Conservation (phyloP, 2,113 vertebrate genomes). For the Sylvia atricapilla region DNA sequence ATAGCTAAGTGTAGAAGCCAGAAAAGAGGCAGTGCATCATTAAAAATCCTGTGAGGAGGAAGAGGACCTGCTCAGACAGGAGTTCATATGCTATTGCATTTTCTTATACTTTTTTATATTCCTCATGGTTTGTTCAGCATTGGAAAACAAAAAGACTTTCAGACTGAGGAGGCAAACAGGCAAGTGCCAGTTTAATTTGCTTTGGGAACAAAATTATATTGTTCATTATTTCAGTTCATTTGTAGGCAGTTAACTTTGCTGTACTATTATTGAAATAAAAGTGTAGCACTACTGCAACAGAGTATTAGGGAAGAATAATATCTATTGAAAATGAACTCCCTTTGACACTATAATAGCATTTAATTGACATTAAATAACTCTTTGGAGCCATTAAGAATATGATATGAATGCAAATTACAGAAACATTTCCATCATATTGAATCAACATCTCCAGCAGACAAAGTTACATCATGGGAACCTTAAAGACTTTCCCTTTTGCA, state of each 20-base stretch:
- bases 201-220: background rate
- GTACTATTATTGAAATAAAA: background rate
- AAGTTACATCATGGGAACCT: background rate
- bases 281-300: constrained; percentile 19
- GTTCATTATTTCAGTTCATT: constrained; percentile 31
- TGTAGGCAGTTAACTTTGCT: constrained; percentile 28
- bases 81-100: background rate
- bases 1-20: background rate
- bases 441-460: constrained; percentile 47
- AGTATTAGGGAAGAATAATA: constrained; percentile 35
- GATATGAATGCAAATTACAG: constrained; percentile 32
- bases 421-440: constrained; percentile 54
- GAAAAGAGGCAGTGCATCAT: background rate
- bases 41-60: background rate
- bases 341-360: constrained; percentile 57
- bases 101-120: background rate
- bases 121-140: background rate
- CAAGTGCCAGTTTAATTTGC: background rate
- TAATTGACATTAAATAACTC: constrained; percentile 61
- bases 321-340: constrained; percentile 22
- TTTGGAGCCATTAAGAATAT: background rate
- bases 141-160: background rate
- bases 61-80: background rate
- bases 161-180: background rate
- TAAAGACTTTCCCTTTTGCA: background rate